Evolutionary conservation across 2,888 invertebrate species (phyloP), one percentile per base, ranked within the genome.

Genomic region (Lasioglossum figueresi): DNA sequence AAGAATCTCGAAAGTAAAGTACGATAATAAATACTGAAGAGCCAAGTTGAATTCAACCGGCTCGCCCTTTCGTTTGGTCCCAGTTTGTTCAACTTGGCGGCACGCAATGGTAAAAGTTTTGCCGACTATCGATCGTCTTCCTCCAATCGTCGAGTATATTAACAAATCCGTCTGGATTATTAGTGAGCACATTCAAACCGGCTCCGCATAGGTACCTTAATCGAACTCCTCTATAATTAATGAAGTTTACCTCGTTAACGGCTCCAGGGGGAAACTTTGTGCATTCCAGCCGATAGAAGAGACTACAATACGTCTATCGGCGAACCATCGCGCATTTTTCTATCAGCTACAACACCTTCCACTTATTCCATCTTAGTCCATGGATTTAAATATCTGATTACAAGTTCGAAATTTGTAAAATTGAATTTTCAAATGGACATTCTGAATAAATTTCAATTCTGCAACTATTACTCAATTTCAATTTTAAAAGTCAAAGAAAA

Each of bases 171-270:
- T 56, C 63, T 66, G 76, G 77, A 82, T 72, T 83, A 87, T 85
- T 75, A 80, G 63, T 27, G 48, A 43, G 79, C 77, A 74, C 79
- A 81, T 80, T 85, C 82, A 66, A 79, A 68, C 76, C 45, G 63
- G 45, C 59, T 52, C 16, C 59, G 83, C 80, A 52, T 70, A 56
- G 56, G 56, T 56, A 76, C 71, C 82, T 81, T 81, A 73, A 88
- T 86, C 88, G 83, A 88, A 86, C 81, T 83, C 71, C 76, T 80
- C 78, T 80, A 82, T 88, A 86, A 88, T 88, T 88, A 84, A 88
- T 79, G 84, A 83, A 86, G 84, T 83, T 84, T 77, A 70, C 75
- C 81, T 85, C 84, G 84, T 88, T 88, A 88, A 85, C 79, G 72
- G 68, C n/a, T 43, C 63, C 71, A 37, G 70, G 52, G 70, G 43